phyloP scores from a whole-genome alignment of 2,113 vertebrate species.

The Podarcis muralis region DNA sequence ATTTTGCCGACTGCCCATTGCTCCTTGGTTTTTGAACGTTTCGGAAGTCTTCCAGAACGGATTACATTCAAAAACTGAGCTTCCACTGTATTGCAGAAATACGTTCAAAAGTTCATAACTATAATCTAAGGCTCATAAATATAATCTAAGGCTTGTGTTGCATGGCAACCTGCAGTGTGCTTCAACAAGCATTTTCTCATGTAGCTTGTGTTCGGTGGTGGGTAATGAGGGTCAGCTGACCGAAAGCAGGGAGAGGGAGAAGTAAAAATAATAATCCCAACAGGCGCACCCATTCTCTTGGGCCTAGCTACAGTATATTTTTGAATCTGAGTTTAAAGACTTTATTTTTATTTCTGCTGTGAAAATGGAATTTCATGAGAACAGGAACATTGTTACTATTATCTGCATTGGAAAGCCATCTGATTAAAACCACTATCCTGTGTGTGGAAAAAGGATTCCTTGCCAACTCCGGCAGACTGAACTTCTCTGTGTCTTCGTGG shows the following conservation, averaged over 20 bases:
- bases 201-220: too few species aligned
- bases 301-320: background rate
- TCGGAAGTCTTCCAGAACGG: too few species aligned
- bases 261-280: too few species aligned
- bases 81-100: too few species aligned
- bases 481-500: background rate
- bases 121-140: too few species aligned
- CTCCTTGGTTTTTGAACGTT: too few species aligned
- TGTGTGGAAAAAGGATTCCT: background rate
- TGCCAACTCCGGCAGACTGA: background rate
- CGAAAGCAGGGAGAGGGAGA: background rate
- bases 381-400: slow-evolving; percentile 16
- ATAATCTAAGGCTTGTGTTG: too few species aligned
- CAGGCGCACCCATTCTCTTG: background rate
- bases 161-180: background rate
- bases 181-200: background rate
- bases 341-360: slow-evolving; percentile 20
- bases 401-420: background rate
- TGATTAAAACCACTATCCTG: background rate
- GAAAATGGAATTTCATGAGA: slow-evolving; percentile 16
- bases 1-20: too few species aligned
- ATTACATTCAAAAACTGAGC: too few species aligned
- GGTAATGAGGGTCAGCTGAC: background rate
- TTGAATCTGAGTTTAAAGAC: background rate
- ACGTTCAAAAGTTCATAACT: too few species aligned